These are phyloP conservation scores for Chaetorhynchus papuensis DNA, from an alignment of 2,113 vertebrate species.

Conservation along the genomic window DNA sequence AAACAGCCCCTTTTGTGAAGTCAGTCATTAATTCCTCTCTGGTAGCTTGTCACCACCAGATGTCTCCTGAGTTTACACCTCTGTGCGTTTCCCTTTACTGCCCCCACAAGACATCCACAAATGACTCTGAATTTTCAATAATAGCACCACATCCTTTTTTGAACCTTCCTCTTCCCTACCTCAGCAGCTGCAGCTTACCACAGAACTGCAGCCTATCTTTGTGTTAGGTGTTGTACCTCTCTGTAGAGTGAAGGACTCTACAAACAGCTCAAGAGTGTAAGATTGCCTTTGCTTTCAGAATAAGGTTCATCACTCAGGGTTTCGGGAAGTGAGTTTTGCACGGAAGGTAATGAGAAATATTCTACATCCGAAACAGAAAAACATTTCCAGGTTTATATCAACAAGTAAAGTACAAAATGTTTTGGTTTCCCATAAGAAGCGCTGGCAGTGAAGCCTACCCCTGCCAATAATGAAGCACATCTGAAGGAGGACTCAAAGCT, in stretches of 20 bases:
- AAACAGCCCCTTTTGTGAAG: background rate
- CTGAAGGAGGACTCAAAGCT: background rate
- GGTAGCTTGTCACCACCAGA: conserved; percentile 16
- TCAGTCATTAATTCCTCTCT: conserved; percentile 15
- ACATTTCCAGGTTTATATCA: background rate
- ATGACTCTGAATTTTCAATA: conserved; percentile 5
- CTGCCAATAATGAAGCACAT: background rate
- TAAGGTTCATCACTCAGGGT: background rate
- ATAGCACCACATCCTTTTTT: background rate
- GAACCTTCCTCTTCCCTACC: background rate
- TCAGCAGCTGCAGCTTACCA: conserved; percentile 23
- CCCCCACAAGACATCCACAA: background rate
- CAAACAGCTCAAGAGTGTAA: background rate
- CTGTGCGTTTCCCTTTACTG: background rate
- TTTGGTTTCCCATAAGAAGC: background rate
- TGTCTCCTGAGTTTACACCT: conserved; percentile 20
- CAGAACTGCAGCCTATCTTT: background rate
- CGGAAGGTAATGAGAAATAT: background rate
- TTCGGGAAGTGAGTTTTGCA: background rate
- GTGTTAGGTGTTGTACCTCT: background rate
- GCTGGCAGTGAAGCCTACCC: background rate
- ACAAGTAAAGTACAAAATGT: background rate
- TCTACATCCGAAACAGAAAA: background rate
- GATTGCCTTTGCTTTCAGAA: background rate
- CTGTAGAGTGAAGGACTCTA: background rate